Conservation (phyloP, 2,888 invertebrate genomes). For the Perdita meconis region DNA sequence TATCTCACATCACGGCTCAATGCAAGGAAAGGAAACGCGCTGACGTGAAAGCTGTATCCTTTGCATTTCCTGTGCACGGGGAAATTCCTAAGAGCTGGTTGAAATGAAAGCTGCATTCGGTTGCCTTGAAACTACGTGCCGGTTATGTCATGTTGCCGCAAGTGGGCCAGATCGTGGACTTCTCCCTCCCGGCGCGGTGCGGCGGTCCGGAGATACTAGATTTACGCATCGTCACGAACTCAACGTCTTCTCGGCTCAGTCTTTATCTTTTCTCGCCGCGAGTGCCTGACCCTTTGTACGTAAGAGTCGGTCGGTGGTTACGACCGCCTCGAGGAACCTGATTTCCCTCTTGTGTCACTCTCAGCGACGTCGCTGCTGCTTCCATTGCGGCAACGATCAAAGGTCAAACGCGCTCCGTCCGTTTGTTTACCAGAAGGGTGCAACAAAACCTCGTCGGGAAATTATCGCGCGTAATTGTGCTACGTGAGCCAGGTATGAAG, state of each 20-base stretch:
- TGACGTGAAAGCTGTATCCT: slow-evolving; percentile 4
- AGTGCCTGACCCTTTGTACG: slow-evolving; percentile 28
- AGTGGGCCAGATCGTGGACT: slow-evolving; percentile 69
- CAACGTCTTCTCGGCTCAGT: slow-evolving; percentile 16
- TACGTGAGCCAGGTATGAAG: neutral
- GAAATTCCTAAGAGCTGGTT: slow-evolving; percentile 43
- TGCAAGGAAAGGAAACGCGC: neutral
- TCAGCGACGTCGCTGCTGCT: slow-evolving; percentile 10
- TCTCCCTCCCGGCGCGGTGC: slow-evolving; percentile 41
- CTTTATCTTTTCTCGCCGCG: slow-evolving; percentile 50
- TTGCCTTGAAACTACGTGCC: slow-evolving; percentile 43
- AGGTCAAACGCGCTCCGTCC: slow-evolving; percentile 41
- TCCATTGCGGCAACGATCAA: slow-evolving; percentile 32
- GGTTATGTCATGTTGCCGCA: slow-evolving; percentile 73
- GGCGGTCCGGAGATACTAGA: slow-evolving; percentile 18
- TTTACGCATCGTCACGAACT: slow-evolving; percentile 36
- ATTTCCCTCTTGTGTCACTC: slow-evolving; percentile 54
- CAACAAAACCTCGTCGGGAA: neutral
- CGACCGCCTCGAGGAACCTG: slow-evolving; percentile 48
- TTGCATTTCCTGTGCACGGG: slow-evolving; percentile 4
- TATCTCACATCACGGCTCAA: neutral
- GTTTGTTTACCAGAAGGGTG: slow-evolving; percentile 16
- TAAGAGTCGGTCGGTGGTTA: slow-evolving; percentile 42
- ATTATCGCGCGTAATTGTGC: neutral
- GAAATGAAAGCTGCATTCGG: slow-evolving; percentile 55